Evolutionary conservation across 2,113 vertebrate species (phyloP), one percentile per base, ranked within the genome.

Genomic region (Rostratula benghalensis): DNA sequence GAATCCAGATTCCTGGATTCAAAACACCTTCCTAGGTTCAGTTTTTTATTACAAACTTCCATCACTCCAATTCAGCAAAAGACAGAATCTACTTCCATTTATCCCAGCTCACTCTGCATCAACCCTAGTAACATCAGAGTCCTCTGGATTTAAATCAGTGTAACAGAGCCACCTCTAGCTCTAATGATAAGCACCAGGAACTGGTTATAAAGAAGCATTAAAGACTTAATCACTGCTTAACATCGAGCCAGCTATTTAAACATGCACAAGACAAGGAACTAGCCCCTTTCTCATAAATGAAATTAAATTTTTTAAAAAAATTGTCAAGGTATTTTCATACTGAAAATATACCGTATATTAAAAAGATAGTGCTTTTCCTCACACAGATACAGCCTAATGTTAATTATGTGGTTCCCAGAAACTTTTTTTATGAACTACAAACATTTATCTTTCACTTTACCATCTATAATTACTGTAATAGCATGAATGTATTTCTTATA

Each of bases 121-220:
- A 54, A 70, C 4, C 11, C 65, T 0, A 0, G 18, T 18, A 64
- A 41, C 1, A 10, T 13, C 56, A 64, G 61, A 63, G 21, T 8
- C 56, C 67, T 85, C 53, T 78, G 78, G 54, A 60, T 57, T 67
- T 65, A 31, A 7, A 21, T 31, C 19, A 73, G 64, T 51, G 9
- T 60, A n/a, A 67, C 0, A 6, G 23, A 91, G n/a, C 45, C 68
- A 77, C 8, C 64, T 43, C 25, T 3, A 89, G n/a, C 63, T 60
- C 35, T 27, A 65, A 73, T 7, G 19, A 68, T 23, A 48, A 79
- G 50, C 60, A 37, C 19, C 60, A 37, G 48, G 23, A 92, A 68
- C 6, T 39, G 27, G 45, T 61, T 43, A 79, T 50, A 87, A 95
- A 91, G 17, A 77, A 80, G 63, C 16, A 35, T 61, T 2, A 53